Percentiles rank a stretch among this genome's conserved stretches.
These are phyloP conservation scores for Drosophila bunnanda DNA, from an alignment of 2,888 invertebrate species.

Conservation along the genomic window DNA sequence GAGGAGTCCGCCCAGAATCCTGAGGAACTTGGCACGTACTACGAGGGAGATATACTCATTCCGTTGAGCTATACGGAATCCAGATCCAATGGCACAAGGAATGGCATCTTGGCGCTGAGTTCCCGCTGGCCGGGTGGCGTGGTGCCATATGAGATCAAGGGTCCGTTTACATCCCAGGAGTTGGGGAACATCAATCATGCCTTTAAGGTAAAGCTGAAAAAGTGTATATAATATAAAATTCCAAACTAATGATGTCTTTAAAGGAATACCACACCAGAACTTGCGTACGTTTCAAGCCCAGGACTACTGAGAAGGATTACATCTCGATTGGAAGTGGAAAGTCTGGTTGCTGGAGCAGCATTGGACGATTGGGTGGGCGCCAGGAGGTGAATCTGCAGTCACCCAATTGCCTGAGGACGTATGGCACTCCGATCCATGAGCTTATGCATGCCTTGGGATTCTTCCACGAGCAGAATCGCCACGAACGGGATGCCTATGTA, in stretches of 20 bases:
- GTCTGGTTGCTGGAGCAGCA: conserved; percentile 92
- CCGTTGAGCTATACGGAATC: conserved; percentile 81
- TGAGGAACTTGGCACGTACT: conserved; percentile 91
- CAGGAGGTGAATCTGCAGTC: conserved; percentile 89
- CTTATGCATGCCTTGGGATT: conserved; percentile 92
- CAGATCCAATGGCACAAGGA: conserved; percentile 83
- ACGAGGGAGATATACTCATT: conserved; percentile 91
- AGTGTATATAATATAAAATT: neutral
- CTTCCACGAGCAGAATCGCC: conserved; percentile 92
- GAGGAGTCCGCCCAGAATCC: conserved; percentile 86
- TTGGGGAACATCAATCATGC: conserved; percentile 88
- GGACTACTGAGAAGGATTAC: conserved; percentile 88
- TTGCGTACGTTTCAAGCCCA: conserved; percentile 89
- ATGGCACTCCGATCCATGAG: conserved; percentile 91
- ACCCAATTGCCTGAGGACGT: conserved; percentile 89
- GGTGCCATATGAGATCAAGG: conserved; percentile 89
- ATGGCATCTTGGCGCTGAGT: conserved; percentile 87
- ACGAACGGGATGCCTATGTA: conserved; percentile 90
- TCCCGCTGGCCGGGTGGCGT: conserved; percentile 88
- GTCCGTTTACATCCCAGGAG: conserved; percentile 87
- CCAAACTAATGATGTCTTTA: neutral
- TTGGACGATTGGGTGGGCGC: conserved; percentile 88
- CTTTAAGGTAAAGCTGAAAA: conserved; percentile 84
- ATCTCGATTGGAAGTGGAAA: conserved; percentile 88
- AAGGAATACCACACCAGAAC: conserved; percentile 90